These are phyloP conservation scores for Acrocephalus scirpaceus DNA, from an alignment of 2,797 vertebrate species.

Conservation along the genomic window DNA sequence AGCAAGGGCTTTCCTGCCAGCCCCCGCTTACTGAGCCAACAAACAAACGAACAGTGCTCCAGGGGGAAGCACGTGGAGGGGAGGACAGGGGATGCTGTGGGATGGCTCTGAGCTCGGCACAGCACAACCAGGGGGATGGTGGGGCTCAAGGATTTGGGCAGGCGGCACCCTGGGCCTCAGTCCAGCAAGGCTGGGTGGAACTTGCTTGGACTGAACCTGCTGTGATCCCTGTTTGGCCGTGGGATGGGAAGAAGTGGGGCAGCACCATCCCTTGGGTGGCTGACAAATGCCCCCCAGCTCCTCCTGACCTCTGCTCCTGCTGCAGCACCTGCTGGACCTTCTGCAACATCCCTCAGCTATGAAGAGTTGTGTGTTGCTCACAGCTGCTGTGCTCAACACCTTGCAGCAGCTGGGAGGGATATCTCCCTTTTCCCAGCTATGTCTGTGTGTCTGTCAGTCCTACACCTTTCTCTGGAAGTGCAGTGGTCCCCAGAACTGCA, in stretches of 20 bases:
- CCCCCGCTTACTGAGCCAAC: not conserved
- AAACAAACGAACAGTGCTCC: not conserved
- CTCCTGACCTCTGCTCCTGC: not conserved
- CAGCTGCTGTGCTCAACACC: fast-evolving
- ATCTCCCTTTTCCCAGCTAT: not conserved
- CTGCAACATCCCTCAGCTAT: fast-evolving
- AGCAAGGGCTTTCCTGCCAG: not conserved
- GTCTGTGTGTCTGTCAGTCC: not conserved
- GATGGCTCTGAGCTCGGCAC: not conserved
- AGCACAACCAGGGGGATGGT: not conserved
- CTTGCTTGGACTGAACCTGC: not conserved
- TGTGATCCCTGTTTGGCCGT: fast-evolving
- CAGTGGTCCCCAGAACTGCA: not conserved
- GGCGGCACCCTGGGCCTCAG: not conserved
- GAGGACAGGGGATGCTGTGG: not conserved
- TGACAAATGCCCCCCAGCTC: not conserved
- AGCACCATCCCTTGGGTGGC: not conserved
- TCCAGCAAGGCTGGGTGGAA: not conserved
- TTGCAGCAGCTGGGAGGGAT: not conserved
- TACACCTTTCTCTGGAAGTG: not conserved
- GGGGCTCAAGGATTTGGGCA: not conserved
- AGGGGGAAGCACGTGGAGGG: not conserved
- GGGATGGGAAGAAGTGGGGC: not conserved
- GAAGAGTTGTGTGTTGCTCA: fast-evolving
- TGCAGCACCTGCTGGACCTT: not conserved